Evolutionary conservation across 2,797 vertebrate species (phyloP).

Genomic region (Taeniopygia guttata): DNA sequence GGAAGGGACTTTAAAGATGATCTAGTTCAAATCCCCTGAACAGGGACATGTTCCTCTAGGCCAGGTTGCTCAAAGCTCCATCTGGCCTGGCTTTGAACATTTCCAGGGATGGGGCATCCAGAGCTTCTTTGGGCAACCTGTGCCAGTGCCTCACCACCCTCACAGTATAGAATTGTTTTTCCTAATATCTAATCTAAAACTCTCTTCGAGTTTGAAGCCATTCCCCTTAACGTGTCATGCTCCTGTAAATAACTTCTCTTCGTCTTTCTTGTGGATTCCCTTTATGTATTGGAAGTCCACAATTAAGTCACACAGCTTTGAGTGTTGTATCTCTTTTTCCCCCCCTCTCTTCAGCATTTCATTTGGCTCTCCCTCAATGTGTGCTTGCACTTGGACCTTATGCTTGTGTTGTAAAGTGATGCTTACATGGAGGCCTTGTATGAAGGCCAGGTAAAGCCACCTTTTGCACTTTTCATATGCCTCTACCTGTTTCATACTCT

Average conservation of each 20-base stretch:
- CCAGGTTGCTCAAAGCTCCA: background rate
- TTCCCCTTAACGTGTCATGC: background rate
- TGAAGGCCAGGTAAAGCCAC: background rate
- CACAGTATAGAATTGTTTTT: background rate
- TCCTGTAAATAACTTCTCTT: background rate
- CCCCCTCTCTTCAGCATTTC: background rate
- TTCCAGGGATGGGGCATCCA: background rate
- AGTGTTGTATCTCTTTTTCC: background rate
- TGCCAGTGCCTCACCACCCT: background rate
- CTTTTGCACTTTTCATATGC: background rate
- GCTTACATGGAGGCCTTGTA: background rate
- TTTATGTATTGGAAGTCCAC: background rate
- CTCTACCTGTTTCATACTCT: background rate
- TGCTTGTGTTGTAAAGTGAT: background rate
- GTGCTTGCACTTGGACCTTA: background rate
- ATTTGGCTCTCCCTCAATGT: accelerated
- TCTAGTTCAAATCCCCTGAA: background rate
- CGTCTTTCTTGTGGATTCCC: background rate
- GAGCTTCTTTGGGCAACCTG: background rate
- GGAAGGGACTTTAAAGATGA: background rate
- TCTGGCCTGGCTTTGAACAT: background rate
- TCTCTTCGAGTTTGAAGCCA: background rate
- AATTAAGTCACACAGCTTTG: background rate
- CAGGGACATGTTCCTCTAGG: accelerated
- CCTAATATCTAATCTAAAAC: background rate